A percentile compares a stretch with the other conserved stretches of the same genome.
Conservation (phyloP, 2,113 vertebrate genomes). For the Chaetodon trifascialis region DNA sequence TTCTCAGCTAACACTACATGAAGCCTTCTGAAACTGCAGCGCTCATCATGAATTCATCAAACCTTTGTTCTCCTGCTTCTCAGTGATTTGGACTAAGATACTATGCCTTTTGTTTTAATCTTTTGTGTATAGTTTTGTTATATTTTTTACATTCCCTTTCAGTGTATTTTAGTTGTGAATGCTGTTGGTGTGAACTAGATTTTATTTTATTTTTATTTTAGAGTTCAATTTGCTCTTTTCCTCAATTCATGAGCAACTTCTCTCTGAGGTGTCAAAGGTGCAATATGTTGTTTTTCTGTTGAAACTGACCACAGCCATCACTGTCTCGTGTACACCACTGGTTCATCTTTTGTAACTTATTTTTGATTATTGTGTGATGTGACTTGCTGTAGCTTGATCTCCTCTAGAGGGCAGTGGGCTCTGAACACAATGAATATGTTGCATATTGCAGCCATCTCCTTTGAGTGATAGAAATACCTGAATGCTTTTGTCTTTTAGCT, state of each 20-base stretch:
- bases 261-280: conserved; percentile 78
- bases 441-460: conserved; percentile 82
- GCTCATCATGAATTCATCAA: conserved; percentile 5
- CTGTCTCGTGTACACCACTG: conserved; percentile 75
- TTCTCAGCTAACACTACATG: conserved; percentile 27
- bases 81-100: conserved; percentile 33
- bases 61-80: conserved; percentile 7
- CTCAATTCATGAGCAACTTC: conserved; percentile 65
- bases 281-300: conserved; percentile 75
- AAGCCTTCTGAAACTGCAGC: conserved; percentile 33
- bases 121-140: conserved; percentile 61
- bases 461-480: conserved; percentile 50
- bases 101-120: conserved; percentile 47
- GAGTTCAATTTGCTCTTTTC: conserved; percentile 55
- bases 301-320: conserved; percentile 73
- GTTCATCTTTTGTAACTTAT: conserved; percentile 77
- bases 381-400: conserved; percentile 56
- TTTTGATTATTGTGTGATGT: conserved; percentile 67
- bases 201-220: conserved; percentile 13
- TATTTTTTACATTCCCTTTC: conserved; percentile 57
- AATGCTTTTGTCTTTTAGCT: conserved; percentile 59
- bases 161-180: conserved; percentile 52
- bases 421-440: conserved; percentile 77
- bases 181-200: conserved; percentile 46
- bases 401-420: conserved; percentile 56